phyloP scores from a whole-genome alignment of 1,140 invertebrate genomes.

The Melanaphis sacchari region DNA sequence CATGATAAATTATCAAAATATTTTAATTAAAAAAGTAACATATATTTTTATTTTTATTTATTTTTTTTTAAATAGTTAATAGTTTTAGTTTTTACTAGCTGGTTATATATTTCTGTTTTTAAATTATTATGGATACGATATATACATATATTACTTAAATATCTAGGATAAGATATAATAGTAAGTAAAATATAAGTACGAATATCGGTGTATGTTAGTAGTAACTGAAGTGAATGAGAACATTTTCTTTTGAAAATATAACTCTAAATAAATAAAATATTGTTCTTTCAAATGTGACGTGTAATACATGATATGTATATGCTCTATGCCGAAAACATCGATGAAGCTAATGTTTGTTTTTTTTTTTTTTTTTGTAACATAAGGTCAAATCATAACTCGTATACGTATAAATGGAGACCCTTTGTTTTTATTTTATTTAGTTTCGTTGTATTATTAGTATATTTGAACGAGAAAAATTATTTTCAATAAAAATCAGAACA shows the following conservation, averaged over 20 bases:
- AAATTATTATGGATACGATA: neutral
- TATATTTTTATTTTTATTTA: too few relatives aligned
- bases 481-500: neutral
- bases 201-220: neutral
- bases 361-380: slow-evolving; percentile 9
- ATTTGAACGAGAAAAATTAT: neutral
- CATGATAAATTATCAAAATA: neutral
- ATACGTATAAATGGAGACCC: neutral
- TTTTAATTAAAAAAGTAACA: neutral
- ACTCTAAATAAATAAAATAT: slow-evolving; percentile 26
- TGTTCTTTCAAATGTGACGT: neutral
- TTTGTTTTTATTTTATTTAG: slow-evolving; percentile 17
- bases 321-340: neutral
- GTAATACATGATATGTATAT: neutral
- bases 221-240: neutral
- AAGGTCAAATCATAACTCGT: slow-evolving; percentile 23
- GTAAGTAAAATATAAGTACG: neutral
- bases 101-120: neutral
- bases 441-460: neutral
- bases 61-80: neutral
- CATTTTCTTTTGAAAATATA: neutral
- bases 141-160: too few relatives aligned
- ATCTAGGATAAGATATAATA: neutral
- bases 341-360: neutral
- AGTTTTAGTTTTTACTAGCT: neutral